These are phyloP conservation scores for Lasioglossum figueresi DNA, from an alignment of 2,888 invertebrate species.

Conservation along the genomic window DNA sequence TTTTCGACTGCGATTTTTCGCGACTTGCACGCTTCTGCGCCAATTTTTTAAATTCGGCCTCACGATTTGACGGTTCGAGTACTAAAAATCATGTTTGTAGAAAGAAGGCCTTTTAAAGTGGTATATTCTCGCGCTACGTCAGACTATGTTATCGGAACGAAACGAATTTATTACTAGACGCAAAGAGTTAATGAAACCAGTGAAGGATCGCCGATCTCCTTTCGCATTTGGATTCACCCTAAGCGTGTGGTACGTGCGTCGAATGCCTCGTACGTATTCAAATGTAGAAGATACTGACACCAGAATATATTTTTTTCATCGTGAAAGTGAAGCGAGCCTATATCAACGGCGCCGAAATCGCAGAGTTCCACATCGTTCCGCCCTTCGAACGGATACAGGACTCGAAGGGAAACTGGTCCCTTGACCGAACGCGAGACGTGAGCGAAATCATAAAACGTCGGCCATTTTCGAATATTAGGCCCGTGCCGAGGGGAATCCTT, in stretches of 20 bases:
- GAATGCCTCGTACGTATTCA: slow-evolving; percentile 1
- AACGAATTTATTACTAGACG: background rate
- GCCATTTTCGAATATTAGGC: slow-evolving; percentile 16
- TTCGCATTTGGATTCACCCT: slow-evolving; percentile 13
- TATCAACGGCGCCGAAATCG: slow-evolving; percentile 1
- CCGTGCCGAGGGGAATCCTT: background rate
- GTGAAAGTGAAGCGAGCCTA: background rate
- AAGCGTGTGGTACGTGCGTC: background rate
- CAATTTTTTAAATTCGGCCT: background rate
- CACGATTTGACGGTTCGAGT: no score
- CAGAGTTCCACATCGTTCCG: background rate
- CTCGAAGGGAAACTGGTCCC: slow-evolving; percentile 16
- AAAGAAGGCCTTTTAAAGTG: no score
- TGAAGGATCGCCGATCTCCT: background rate
- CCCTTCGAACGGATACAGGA: background rate
- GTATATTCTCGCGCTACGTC: no score
- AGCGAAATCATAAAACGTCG: slow-evolving; percentile 10
- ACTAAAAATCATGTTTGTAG: no score
- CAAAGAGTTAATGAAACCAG: slow-evolving; percentile 11
- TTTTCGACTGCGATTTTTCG: background rate
- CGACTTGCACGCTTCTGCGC: background rate
- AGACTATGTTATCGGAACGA: background rate
- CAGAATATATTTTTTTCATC: slow-evolving; percentile 4
- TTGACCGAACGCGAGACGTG: slow-evolving; percentile 14
- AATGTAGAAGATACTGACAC: slow-evolving; percentile 9